Evolutionary conservation across 1,140 invertebrate species (phyloP).

Genomic region (Heliconius eleuchia): DNA sequence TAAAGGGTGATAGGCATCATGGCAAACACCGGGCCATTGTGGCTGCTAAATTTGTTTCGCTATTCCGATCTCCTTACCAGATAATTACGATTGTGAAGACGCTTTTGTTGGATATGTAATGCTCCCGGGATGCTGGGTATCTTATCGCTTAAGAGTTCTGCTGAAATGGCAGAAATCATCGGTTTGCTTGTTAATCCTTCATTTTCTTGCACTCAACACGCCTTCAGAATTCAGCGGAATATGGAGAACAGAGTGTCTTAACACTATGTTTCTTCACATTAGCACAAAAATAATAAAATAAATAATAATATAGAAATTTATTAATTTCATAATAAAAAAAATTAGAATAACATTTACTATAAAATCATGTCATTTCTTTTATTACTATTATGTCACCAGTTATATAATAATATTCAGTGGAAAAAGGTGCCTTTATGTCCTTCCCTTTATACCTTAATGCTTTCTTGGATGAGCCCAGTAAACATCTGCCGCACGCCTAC

Average conservation of each 20-base stretch:
- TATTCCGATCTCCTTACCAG: slow-evolving; percentile 70
- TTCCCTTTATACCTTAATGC: slow-evolving; percentile 58
- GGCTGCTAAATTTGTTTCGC: slow-evolving; percentile 74
- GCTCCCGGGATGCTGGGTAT: slow-evolving; percentile 18
- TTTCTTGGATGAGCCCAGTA: slow-evolving; percentile 51
- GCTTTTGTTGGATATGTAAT: slow-evolving; percentile 54
- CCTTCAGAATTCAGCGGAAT: too few relatives aligned
- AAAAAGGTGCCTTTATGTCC: slow-evolving; percentile 65
- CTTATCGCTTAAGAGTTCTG: not conserved
- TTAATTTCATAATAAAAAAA: not conserved
- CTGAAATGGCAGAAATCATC: not conserved
- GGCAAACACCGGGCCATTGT: slow-evolving; percentile 76
- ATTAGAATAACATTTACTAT: not conserved
- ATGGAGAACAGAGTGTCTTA: too few relatives aligned
- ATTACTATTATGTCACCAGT: slow-evolving; percentile 44
- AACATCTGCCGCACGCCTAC: slow-evolving; percentile 70
- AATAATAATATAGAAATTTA: not conserved
- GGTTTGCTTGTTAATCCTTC: not conserved
- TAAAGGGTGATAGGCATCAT: slow-evolving; percentile 65
- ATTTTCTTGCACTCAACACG: too few relatives aligned
- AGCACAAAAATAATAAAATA: not conserved
- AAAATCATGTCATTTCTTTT: slow-evolving; percentile 2
- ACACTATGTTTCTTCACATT: too few relatives aligned
- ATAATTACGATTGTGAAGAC: slow-evolving; percentile 69
- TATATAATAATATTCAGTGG: slow-evolving; percentile 73